Conservation (phyloP, 2,888 invertebrate species). For the Phoenoteleia sp. region DNA sequence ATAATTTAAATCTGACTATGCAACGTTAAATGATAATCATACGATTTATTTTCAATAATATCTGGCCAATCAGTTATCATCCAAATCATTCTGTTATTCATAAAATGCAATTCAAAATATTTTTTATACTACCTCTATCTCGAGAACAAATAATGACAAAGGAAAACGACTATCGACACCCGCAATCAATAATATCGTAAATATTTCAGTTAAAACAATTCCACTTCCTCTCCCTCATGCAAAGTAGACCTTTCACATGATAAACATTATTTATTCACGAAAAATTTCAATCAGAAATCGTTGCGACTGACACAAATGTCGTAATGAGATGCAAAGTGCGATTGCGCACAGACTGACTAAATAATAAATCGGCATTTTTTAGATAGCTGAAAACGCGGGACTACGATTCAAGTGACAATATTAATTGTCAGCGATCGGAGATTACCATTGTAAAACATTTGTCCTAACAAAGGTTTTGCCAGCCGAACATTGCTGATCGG, state of each 20-base stretch:
- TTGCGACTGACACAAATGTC: constrained; percentile 22
- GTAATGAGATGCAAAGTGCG: constrained; percentile 54
- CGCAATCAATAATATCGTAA: constrained; percentile 24
- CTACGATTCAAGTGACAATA: constrained; percentile 54
- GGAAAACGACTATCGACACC: background rate
- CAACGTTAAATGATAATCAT: too few species aligned
- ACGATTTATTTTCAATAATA: too few species aligned
- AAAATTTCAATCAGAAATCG: constrained; percentile 42
- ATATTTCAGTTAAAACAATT: constrained; percentile 28
- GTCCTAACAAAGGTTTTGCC: constrained; percentile 61
- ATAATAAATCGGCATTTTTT: constrained; percentile 55
- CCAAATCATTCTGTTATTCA: too few species aligned
- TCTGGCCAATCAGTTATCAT: too few species aligned
- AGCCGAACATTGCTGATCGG: constrained; percentile 45
- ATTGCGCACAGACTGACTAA: constrained; percentile 41
- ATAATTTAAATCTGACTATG: too few species aligned
- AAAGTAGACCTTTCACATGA: constrained; percentile 21
- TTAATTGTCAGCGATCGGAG: constrained; percentile 61
- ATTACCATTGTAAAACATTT: constrained; percentile 65
- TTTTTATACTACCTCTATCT: too few species aligned
- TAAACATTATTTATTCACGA: constrained; percentile 45
- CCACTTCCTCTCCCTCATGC: constrained; percentile 2
- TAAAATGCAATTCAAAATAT: too few species aligned
- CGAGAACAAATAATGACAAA: background rate
- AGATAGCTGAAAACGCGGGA: constrained; percentile 26